Evolutionary conservation across 2,113 vertebrate species (phyloP).

Genomic region (Oryzias celebensis): DNA sequence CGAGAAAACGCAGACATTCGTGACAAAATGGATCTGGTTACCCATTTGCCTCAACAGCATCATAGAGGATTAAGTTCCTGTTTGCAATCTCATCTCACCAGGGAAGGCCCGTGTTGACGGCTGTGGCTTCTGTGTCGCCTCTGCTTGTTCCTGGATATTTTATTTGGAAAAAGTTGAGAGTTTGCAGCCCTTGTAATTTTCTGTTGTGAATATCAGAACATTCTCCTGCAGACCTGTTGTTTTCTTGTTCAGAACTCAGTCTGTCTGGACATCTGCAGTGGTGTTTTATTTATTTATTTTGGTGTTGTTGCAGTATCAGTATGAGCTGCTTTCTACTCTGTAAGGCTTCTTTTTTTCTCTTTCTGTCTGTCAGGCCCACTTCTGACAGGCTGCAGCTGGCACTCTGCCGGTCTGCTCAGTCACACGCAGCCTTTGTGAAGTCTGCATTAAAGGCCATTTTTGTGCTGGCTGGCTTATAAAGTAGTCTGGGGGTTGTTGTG

Average conservation of each 20-base stretch:
- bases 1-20: slow-evolving; percentile 66
- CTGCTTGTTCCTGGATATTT: slow-evolving; percentile 47
- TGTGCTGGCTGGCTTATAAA: slow-evolving; percentile 41
- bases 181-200: slow-evolving; percentile 38
- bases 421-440: slow-evolving; percentile 55
- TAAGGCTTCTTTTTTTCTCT: slow-evolving; percentile 8
- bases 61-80: slow-evolving; percentile 62
- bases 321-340: slow-evolving; percentile 18
- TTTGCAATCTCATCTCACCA: slow-evolving; percentile 52
- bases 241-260: slow-evolving; percentile 25
- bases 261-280: slow-evolving; percentile 8
- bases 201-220: slow-evolving; percentile 13
- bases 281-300: slow-evolving; percentile 3
- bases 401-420: slow-evolving; percentile 37
- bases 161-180: slow-evolving; percentile 50
- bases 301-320: slow-evolving; percentile 10
- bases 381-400: slow-evolving; percentile 43
- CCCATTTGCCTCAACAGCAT: slow-evolving; percentile 56
- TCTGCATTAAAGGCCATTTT: slow-evolving; percentile 64
- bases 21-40: slow-evolving; percentile 72
- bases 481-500: slow-evolving; percentile 25
- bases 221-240: slow-evolving; percentile 7
- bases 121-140: slow-evolving; percentile 56
- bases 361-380: slow-evolving; percentile 28
- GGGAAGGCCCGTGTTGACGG: slow-evolving; percentile 51